These are phyloP conservation scores for Tribolium madens DNA, from an alignment of 1,140 invertebrate genomes.

Conservation along the genomic window DNA sequence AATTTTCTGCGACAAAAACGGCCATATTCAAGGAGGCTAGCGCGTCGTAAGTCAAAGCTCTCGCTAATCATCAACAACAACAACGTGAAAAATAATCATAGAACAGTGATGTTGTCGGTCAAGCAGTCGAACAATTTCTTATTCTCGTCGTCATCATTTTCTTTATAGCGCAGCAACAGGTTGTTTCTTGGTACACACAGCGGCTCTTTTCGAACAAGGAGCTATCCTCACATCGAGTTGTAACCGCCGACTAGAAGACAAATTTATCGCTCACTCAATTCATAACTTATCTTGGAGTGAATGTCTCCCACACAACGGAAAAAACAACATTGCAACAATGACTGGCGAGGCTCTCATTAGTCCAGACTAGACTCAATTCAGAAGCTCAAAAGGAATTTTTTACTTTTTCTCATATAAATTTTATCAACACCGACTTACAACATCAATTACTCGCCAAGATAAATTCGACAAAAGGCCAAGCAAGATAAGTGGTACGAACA, in stretches of 20 bases:
- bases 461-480: too few species aligned
- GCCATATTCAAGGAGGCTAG: constrained; percentile 48
- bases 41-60: constrained; percentile 51
- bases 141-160: too few species aligned
- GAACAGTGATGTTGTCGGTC: constrained; percentile 24
- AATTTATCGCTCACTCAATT: constrained; percentile 49
- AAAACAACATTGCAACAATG: constrained; percentile 51
- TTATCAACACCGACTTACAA: too few species aligned
- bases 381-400: background rate
- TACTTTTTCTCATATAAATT: too few species aligned
- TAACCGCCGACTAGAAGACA: constrained; percentile 52
- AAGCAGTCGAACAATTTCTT: constrained; percentile 34
- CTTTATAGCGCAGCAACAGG: constrained; percentile 38
- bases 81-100: constrained; percentile 36
- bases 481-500: too few species aligned
- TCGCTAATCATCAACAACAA: too few species aligned
- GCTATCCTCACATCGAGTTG: constrained; percentile 50
- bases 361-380: constrained; percentile 29
- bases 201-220: constrained; percentile 50
- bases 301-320: constrained; percentile 50
- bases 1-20: constrained; percentile 53
- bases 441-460: too few species aligned
- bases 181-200: constrained; percentile 19
- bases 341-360: constrained; percentile 48
- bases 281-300: constrained; percentile 48